Evolutionary conservation across 2,888 invertebrate species (phyloP), one percentile per base, ranked within the genome.

Genomic region (Dynastes maya): DNA sequence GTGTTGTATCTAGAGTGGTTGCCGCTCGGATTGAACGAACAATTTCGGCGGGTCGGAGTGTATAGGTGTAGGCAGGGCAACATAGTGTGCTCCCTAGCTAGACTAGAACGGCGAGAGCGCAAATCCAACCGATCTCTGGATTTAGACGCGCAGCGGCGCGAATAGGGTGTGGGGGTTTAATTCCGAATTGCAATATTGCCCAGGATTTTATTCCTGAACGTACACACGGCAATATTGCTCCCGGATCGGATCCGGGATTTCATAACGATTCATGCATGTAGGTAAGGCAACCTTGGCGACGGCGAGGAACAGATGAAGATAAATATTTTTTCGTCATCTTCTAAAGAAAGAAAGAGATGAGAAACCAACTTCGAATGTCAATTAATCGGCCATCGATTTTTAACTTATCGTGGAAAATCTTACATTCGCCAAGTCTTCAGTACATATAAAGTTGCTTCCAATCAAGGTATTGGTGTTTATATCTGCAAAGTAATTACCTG

Each of bases 221-320:
- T 72, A 58, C 72, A 72, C 72, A 55, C 58, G 72, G 61, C 45
- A 45, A 72, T 72, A 72, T 72, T 72, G 72, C 58, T 55, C 13
- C 40, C 11, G 72, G 58, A 72, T 72, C 40, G 22, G 27, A 58
- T 72, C 72, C 72, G 58, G 58, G 45, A 72, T 72, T 61, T 72
- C 58, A 58, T 72, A 72, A 72, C 6, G 72, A 72, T 72, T 72
- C 58, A 22, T 58, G 40, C 58, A 58, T 61, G 37, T 67, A 49
- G 45, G 45, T 67, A 49, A 32, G 9, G 16, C 22, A 67, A 67
- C 27, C 9, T 51, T 29, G 13, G 40, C 22, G 27, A 58, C 32
- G 11, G 55, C 16, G 58, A 29, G 37, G 58, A 72, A 72, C 40
- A 58, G 58, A 72, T 72, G 72, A 32, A 58, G 11, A 58, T 58